phyloP scores from a whole-genome alignment of 2,888 invertebrate species.

The Pristionchus entomophagus region DNA sequence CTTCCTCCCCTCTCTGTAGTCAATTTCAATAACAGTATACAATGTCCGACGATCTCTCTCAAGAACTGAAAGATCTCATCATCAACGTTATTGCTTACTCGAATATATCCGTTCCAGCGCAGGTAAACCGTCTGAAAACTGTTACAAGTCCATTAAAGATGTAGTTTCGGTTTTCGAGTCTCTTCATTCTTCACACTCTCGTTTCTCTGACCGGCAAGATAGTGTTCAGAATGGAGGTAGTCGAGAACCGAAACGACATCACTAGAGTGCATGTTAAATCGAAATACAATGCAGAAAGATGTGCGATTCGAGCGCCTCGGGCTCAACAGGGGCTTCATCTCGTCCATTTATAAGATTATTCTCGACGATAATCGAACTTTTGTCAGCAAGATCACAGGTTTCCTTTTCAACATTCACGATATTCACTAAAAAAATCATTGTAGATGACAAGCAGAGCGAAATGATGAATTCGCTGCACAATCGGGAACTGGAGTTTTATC shows the following conservation, averaged over 20 bases:
- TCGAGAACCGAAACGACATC: too few species aligned
- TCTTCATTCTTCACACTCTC: too few species aligned
- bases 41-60: not conserved
- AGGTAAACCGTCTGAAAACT: not conserved
- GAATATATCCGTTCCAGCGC: not conserved
- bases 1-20: too few species aligned
- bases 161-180: too few species aligned
- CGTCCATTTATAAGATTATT: not conserved
- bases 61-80: not conserved
- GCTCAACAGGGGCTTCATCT: not conserved
- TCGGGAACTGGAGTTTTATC: not conserved
- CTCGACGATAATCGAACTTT: not conserved
- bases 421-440: not conserved
- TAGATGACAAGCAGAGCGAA: not conserved
- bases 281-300: not conserved
- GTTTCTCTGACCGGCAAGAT: too few species aligned
- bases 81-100: not conserved
- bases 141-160: too few species aligned
- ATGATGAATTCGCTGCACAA: not conserved
- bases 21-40: too few species aligned
- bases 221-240: too few species aligned
- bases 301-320: not conserved
- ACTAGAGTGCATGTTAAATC: not conserved
- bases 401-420: not conserved
- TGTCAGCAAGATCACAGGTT: slow-evolving; percentile 12